Evolutionary conservation across 2,113 vertebrate species (phyloP).

Genomic region (Leucosticte australis): DNA sequence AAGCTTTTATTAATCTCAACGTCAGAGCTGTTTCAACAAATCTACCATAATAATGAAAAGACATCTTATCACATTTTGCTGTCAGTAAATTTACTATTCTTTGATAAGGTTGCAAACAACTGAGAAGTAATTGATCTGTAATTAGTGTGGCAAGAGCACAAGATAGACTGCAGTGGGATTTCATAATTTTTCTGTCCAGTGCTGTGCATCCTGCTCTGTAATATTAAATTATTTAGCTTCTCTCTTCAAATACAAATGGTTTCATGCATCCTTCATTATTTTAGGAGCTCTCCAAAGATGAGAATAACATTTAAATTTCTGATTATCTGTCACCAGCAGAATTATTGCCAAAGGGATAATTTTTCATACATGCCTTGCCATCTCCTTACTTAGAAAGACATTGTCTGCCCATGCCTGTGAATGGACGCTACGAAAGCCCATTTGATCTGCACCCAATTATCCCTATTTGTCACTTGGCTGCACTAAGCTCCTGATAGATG

Average conservation of each 20-base stretch:
- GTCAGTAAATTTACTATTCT: slow-evolving; percentile 78
- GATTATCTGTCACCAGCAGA: slow-evolving; percentile 63
- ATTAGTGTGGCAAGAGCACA: slow-evolving; percentile 75
- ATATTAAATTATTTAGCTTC: slow-evolving; percentile 75
- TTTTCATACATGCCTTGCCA: slow-evolving; percentile 72
- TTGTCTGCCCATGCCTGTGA: slow-evolving; percentile 45
- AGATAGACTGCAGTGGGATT: slow-evolving; percentile 59
- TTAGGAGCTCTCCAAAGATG: slow-evolving; percentile 70
- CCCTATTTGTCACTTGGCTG: slow-evolving; percentile 71
- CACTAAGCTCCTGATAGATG: slow-evolving; percentile 71
- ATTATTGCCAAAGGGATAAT: slow-evolving; percentile 41
- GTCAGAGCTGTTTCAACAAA: slow-evolving; percentile 76
- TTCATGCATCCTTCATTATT: slow-evolving; percentile 71
- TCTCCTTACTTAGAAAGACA: slow-evolving; percentile 41
- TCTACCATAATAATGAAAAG: slow-evolving; percentile 78
- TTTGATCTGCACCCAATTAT: slow-evolving; percentile 71
- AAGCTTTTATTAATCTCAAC: slow-evolving; percentile 72
- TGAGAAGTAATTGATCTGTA: slow-evolving; percentile 82
- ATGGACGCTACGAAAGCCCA: neutral
- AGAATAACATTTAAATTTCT: slow-evolving; percentile 75
- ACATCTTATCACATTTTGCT: slow-evolving; percentile 74
- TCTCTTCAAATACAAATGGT: slow-evolving; percentile 73
- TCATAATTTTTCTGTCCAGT: slow-evolving; percentile 70
- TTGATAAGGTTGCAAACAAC: slow-evolving; percentile 79
- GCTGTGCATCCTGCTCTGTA: slow-evolving; percentile 40